Percentiles rank a stretch among this genome's conserved stretches.
Evolutionary conservation across 2,797 vertebrate species (phyloP).

Genomic region (Rhinogobio ventralis): DNA sequence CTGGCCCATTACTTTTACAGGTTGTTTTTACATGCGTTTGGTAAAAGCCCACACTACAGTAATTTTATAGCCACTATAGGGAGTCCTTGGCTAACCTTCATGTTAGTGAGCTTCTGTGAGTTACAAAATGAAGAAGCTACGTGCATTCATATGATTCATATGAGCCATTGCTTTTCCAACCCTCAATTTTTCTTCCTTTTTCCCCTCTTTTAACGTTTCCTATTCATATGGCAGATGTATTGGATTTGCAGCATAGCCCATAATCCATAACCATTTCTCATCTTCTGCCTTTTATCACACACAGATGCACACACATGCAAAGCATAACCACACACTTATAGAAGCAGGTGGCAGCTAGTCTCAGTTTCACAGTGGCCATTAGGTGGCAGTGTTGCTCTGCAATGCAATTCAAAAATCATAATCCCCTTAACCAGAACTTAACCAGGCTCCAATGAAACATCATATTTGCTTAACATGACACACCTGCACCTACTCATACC

Average conservation of each 20-base stretch:
- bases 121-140: slow-evolving; percentile 28
- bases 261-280: slow-evolving; percentile 28
- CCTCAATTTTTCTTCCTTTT: neutral
- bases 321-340: neutral
- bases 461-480: slow-evolving; percentile 53
- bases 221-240: slow-evolving; percentile 26
- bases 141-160: slow-evolving; percentile 29
- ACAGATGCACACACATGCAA: slow-evolving; percentile 29
- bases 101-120: slow-evolving; percentile 10
- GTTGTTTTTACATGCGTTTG: slow-evolving; percentile 56
- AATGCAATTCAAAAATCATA: slow-evolving; percentile 59
- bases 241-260: slow-evolving; percentile 23
- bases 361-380: slow-evolving; percentile 62
- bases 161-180: neutral
- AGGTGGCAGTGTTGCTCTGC: slow-evolving; percentile 76
- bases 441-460: slow-evolving; percentile 67
- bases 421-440: slow-evolving; percentile 68
- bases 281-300: slow-evolving; percentile 25
- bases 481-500: neutral
- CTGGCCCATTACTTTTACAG: slow-evolving; percentile 61
- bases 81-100: slow-evolving; percentile 57
- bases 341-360: neutral
- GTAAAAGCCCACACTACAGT: slow-evolving; percentile 55
- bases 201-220: neutral
- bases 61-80: slow-evolving; percentile 41